phyloP scores from a whole-genome alignment of 2,888 invertebrate genomes.

The Crossocerus cetratus region DNA sequence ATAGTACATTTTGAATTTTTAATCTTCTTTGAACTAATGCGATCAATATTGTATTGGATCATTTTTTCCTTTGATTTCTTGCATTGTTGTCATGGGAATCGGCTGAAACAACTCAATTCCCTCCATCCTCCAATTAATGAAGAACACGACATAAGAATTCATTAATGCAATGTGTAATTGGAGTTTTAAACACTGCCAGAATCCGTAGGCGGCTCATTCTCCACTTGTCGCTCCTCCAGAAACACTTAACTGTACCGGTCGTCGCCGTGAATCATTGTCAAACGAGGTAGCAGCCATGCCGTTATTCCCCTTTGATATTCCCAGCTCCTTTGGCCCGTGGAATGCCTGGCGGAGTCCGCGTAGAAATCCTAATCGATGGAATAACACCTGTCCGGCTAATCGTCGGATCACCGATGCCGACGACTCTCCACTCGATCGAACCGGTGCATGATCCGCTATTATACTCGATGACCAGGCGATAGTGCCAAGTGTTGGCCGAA shows the following conservation, averaged over 20 bases:
- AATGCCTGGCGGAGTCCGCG: too few species aligned
- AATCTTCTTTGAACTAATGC: too few species aligned
- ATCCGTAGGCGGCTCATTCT: not conserved
- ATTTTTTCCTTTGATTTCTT: too few species aligned
- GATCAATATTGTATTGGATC: too few species aligned
- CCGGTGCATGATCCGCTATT: not conserved
- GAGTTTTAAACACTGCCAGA: too few species aligned
- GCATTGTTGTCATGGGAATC: too few species aligned
- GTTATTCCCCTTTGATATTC: constrained; percentile 37
- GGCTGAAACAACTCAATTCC: too few species aligned
- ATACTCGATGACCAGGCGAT: constrained; percentile 23
- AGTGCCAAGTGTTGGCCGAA: constrained; percentile 27
- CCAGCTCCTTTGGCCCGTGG: constrained; percentile 11
- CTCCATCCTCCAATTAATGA: too few species aligned
- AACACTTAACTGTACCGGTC: constrained; percentile 39
- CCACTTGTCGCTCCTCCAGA: constrained; percentile 15
- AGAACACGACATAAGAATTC: too few species aligned
- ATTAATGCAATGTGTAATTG: too few species aligned
- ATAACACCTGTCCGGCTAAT: not conserved
- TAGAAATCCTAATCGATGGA: not conserved
- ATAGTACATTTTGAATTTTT: too few species aligned
- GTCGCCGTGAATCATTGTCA: constrained; percentile 45
- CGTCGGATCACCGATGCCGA: not conserved
- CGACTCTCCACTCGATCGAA: not conserved
- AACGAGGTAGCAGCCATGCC: constrained; percentile 30